Evolutionary conservation across 2,113 vertebrate species (phyloP), one percentile per base, ranked within the genome.

Genomic region (Nyctereutes procyonoides): DNA sequence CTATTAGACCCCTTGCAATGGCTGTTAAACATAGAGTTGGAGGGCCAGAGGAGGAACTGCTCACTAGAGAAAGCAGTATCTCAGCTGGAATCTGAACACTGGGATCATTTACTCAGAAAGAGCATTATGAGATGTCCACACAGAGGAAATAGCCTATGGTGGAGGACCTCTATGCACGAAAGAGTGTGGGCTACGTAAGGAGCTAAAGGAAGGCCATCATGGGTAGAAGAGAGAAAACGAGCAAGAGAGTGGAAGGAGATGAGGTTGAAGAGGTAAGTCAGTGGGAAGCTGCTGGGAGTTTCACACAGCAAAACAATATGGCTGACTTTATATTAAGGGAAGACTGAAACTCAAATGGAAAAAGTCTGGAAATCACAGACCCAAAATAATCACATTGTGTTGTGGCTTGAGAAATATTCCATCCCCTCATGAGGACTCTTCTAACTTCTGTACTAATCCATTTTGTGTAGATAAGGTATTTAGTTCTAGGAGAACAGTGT

Each of bases 241-340:
- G 1, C 19, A 73, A 5, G 4, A 81, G 43, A n/a, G 11, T 8
- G 20, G 62, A 69, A 69, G 60, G 19, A n/a, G 8, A 55, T 26
- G 63, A 79, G 26, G 28, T n/a, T 16, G 38, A 88, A 76, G 83
- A 94, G n/a, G 35, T 55, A n/a, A 11, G 63, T 93, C 65, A 1
- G 0, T 20, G 16, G 13, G 48, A 53, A 67, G 30, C 30, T 58
- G 20, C 2, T 24, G 3, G 58, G 43, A 15, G 6, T 32, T 65
- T 93, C 19, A 1, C 0, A 0, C 2, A 20, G 6, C 4, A 14
- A 48, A 38, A n/a, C 8, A 26, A 28, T 16, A 14, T 1, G 10
- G n/a, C 32, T 48, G 48, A 35, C 20, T 84, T 0, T 24, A 5
- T 28, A 67, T 30, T 48, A 84, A 85, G 2, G 32, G 38, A 19